Evolutionary conservation across 2,888 invertebrate species (phyloP).

Genomic region (Synanthedon formicaeformis): DNA sequence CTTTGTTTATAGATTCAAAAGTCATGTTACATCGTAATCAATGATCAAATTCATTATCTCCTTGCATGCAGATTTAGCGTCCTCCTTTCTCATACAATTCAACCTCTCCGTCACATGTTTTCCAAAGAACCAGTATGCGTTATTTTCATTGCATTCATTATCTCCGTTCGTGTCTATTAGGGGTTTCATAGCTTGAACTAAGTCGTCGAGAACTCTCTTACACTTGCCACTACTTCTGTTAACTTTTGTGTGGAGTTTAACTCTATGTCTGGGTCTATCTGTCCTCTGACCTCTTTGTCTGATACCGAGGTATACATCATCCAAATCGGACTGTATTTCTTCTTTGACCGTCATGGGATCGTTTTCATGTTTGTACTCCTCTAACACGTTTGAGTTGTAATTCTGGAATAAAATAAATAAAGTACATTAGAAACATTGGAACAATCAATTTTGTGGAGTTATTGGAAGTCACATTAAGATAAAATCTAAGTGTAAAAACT

Average conservation of each 20-base stretch:
- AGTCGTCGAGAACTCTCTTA: conserved; percentile 35
- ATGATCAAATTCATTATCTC: conserved; percentile 25
- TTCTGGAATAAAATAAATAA: background rate
- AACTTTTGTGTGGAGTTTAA: conserved; percentile 9
- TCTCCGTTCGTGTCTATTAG: conserved; percentile 13
- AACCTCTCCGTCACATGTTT: conserved; percentile 47
- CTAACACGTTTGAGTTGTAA: conserved; percentile 10
- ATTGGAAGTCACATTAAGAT: too few relatives aligned
- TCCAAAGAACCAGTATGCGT: conserved; percentile 47
- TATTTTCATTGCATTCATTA: conserved; percentile 7
- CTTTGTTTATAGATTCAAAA: too few relatives aligned
- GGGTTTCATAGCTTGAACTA: conserved; percentile 42
- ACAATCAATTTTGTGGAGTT: too few relatives aligned
- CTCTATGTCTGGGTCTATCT: conserved; percentile 33
- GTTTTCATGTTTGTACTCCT: conserved; percentile 8
- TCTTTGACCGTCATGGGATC: conserved; percentile 20
- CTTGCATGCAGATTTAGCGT: conserved; percentile 35
- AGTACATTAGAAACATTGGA: too few relatives aligned
- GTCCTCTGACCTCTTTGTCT: conserved; percentile 39
- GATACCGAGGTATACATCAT: conserved; percentile 23
- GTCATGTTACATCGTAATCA: too few relatives aligned
- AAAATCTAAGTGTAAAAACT: too few relatives aligned
- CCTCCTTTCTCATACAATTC: conserved; percentile 36
- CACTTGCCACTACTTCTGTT: conserved; percentile 25
- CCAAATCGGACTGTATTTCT: conserved; percentile 24